Evolutionary conservation across 2,888 invertebrate genomes (phyloP).

Genomic region (Anthoptus insignis): DNA sequence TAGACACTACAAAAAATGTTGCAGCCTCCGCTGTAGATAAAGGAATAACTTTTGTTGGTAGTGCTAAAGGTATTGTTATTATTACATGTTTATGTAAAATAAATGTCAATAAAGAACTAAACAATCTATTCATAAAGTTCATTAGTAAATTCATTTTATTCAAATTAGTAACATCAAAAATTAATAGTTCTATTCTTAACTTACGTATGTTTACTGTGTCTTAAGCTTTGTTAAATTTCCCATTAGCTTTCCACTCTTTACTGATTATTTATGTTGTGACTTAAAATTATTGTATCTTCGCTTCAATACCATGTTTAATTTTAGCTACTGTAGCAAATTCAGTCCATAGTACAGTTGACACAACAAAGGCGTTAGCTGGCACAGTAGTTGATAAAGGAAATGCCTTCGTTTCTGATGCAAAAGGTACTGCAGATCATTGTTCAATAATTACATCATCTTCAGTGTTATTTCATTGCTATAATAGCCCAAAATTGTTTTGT

Average conservation of each 20-base stretch:
- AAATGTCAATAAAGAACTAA: neutral
- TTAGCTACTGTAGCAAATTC: slow-evolving; percentile 59
- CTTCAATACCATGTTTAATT: slow-evolving; percentile 41
- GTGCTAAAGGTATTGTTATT: slow-evolving; percentile 57
- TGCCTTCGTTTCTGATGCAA: slow-evolving; percentile 53
- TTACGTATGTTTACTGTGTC: neutral
- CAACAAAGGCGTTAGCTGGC: slow-evolving; percentile 77
- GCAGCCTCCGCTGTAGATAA: slow-evolving; percentile 59
- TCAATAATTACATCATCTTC: neutral
- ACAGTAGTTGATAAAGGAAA: slow-evolving; percentile 78
- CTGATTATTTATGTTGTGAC: too few relatives aligned
- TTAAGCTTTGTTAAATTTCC: neutral
- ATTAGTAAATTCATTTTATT: too few relatives aligned
- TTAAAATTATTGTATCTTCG: too few relatives aligned
- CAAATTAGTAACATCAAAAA: too few relatives aligned
- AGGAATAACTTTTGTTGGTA: slow-evolving; percentile 59
- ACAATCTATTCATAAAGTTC: neutral
- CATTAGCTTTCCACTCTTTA: too few relatives aligned
- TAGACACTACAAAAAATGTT: slow-evolving; percentile 55
- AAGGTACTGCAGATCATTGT: slow-evolving; percentile 50
- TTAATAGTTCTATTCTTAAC: neutral
- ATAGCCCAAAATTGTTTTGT: neutral
- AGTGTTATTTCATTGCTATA: neutral
- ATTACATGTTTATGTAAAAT: neutral
- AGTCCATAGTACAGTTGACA: slow-evolving; percentile 71